Percentiles rank a stretch among this genome's conserved stretches.
Evolutionary conservation across 2,113 vertebrate species (phyloP).

Genomic region (Hassar affinis): DNA sequence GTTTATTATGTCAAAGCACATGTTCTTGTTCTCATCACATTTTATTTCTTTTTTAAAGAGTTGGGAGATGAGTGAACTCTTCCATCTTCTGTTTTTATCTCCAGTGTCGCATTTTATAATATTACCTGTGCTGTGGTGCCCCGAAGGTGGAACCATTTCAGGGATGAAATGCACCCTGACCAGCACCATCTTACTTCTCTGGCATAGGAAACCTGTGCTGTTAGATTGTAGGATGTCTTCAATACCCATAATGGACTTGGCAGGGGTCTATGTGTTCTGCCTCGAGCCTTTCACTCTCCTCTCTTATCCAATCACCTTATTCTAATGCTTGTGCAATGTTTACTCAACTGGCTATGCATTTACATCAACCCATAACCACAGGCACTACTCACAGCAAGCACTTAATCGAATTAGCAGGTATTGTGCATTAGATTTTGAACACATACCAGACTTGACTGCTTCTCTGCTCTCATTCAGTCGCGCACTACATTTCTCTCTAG

Average conservation of each 20-base stretch:
- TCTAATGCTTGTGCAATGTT: constrained; percentile 74
- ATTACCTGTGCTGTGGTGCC: constrained; percentile 59
- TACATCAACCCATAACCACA: constrained; percentile 71
- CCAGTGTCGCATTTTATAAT: constrained; percentile 63
- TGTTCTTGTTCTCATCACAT: not conserved
- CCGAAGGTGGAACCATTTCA: constrained; percentile 62
- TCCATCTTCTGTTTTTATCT: not conserved
- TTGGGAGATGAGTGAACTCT: constrained; percentile 46
- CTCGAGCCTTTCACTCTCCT: constrained; percentile 62
- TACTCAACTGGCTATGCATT: constrained; percentile 73
- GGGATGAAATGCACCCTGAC: constrained; percentile 57
- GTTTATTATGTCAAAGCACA: not conserved
- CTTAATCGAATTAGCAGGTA: constrained; percentile 79
- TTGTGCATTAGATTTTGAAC: constrained; percentile 73
- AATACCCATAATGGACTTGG: constrained; percentile 79
- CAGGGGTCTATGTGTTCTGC: constrained; percentile 58
- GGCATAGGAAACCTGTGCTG: constrained; percentile 54
- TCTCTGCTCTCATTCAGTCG: not conserved
- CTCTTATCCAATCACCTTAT: constrained; percentile 76
- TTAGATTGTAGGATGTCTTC: constrained; percentile 66
- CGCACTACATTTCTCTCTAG: not conserved
- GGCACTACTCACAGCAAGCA: constrained; percentile 58
- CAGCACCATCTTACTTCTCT: constrained; percentile 47
- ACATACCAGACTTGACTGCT: constrained; percentile 59
- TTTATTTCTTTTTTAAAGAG: constrained; percentile 22